A percentile compares a stretch with the other conserved stretches of the same genome.
Conservation (phyloP, 2,888 invertebrate species). For the Drosophila atripex region DNA sequence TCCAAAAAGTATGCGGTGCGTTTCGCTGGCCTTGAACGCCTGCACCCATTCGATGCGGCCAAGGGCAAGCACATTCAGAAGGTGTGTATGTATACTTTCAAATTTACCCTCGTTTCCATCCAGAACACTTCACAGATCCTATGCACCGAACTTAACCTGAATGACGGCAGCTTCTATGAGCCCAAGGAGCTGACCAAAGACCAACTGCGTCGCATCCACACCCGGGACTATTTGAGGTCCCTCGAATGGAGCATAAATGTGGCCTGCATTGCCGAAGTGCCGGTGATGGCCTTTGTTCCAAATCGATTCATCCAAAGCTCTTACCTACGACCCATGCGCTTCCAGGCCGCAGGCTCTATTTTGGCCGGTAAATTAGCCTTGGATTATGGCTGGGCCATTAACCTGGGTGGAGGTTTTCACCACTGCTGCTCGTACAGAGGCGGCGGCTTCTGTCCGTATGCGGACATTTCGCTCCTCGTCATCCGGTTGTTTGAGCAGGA, state of each 20-base stretch:
- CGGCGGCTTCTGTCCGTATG: constrained; percentile 95
- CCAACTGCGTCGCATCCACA: constrained; percentile 91
- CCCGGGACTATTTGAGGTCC: constrained; percentile 88
- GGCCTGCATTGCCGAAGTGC: constrained; percentile 91
- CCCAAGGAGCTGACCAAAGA: constrained; percentile 89
- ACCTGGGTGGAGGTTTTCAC: constrained; percentile 95
- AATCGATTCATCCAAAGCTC: constrained; percentile 90
- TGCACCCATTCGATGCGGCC: constrained; percentile 94
- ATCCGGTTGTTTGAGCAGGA: constrained; percentile 87
- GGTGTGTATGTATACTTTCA: constrained; percentile 81
- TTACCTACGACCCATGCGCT: constrained; percentile 91
- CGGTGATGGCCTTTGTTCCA: constrained; percentile 89
- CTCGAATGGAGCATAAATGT: constrained; percentile 91
- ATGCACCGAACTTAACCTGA: constrained; percentile 85
- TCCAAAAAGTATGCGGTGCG: constrained; percentile 91
- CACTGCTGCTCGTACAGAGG: constrained; percentile 91
- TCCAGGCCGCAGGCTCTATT: constrained; percentile 92
- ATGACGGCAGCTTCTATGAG: constrained; percentile 86
- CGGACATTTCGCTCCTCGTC: constrained; percentile 93
- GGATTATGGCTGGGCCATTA: constrained; percentile 94
- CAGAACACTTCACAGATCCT: constrained; percentile 84
- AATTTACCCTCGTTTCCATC: neutral
- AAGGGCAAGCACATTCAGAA: constrained; percentile 92
- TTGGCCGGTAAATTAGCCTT: constrained; percentile 92
- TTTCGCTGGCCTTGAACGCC: constrained; percentile 91